Conservation (phyloP, 2,888 invertebrate species). For the Hirtodrosophila histrioides region DNA sequence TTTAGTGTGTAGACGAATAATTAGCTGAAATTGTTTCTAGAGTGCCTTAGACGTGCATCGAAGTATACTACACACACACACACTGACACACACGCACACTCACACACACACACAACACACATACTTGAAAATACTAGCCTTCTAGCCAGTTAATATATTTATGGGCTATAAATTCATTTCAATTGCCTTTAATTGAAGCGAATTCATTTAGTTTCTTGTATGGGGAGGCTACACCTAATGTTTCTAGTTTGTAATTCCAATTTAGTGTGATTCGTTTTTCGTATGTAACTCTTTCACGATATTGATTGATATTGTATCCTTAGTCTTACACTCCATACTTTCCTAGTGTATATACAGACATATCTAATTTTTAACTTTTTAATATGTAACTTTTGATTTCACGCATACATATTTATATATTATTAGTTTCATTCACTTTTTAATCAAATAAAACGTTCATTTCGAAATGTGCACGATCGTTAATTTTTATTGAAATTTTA, state of each 20-base stretch:
- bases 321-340: slow-evolving; percentile 44
- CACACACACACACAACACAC: slow-evolving; percentile 8
- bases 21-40: slow-evolving; percentile 76
- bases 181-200: slow-evolving; percentile 61
- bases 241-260: slow-evolving; percentile 68
- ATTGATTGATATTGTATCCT: slow-evolving; percentile 23
- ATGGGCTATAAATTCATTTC: slow-evolving; percentile 60
- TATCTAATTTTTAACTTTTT: slow-evolving; percentile 38
- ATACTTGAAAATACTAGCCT: slow-evolving; percentile 28
- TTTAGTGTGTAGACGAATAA: slow-evolving; percentile 60
- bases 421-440: slow-evolving; percentile 45
- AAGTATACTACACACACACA: slow-evolving; percentile 66
- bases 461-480: slow-evolving; percentile 11
- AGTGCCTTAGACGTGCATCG: slow-evolving; percentile 80
- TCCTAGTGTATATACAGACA: slow-evolving; percentile 47
- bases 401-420: slow-evolving; percentile 9
- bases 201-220: slow-evolving; percentile 34
- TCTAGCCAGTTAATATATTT: slow-evolving; percentile 47
- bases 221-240: slow-evolving; percentile 19
- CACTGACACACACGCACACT: slow-evolving; percentile 15
- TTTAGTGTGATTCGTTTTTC: slow-evolving; percentile 59
- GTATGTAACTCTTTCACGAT: slow-evolving; percentile 27
- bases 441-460: slow-evolving; percentile 43
- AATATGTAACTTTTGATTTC: slow-evolving; percentile 25
- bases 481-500: slow-evolving; percentile 6